A percentile compares a stretch with the other conserved stretches of the same genome.
Evolutionary conservation across 2,888 invertebrate species (phyloP).

Genomic region (Lordiphosa andalusiaca): DNA sequence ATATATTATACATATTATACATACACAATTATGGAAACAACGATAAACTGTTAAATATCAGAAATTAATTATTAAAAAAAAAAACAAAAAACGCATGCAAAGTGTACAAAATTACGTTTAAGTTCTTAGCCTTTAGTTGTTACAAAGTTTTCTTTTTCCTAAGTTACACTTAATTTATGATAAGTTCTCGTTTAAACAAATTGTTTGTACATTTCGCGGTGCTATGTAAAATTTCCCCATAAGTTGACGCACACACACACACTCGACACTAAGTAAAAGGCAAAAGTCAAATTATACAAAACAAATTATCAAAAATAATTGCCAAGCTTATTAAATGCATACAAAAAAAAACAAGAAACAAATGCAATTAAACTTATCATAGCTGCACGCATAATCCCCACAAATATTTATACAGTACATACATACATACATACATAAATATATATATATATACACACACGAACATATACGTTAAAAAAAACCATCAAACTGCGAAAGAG

Average conservation of each 20-base stretch:
- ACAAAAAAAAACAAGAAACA: too few species aligned
- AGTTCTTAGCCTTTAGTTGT: slow-evolving; percentile 56
- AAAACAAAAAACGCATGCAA: slow-evolving; percentile 49
- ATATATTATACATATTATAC: slow-evolving; percentile 29
- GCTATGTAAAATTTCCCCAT: slow-evolving; percentile 52
- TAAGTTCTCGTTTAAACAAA: slow-evolving; percentile 45
- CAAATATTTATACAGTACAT: slow-evolving; percentile 55
- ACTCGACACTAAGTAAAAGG: slow-evolving; percentile 9
- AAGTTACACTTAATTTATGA: slow-evolving; percentile 49
- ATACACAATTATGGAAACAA: slow-evolving; percentile 43
- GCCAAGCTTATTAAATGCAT: slow-evolving; percentile 37
- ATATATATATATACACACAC: slow-evolving; percentile 29
- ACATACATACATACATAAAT: slow-evolving; percentile 30
- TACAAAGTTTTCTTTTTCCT: slow-evolving; percentile 50
- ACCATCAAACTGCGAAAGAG: slow-evolving; percentile 57
- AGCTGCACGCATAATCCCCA: slow-evolving; percentile 43
- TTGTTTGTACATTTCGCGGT: slow-evolving; percentile 71
- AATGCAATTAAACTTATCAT: slow-evolving; percentile 42
- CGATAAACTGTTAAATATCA: slow-evolving; percentile 61
- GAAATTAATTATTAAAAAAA: slow-evolving; percentile 25
- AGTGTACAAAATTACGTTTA: slow-evolving; percentile 67
- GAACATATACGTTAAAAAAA: slow-evolving; percentile 53
- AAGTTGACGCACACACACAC: slow-evolving; percentile 27
- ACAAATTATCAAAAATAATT: slow-evolving; percentile 15
- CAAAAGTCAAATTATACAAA: slow-evolving; percentile 22